phyloP scores from a whole-genome alignment of 1,140 invertebrate species.

The Drosophila athabasca region DNA sequence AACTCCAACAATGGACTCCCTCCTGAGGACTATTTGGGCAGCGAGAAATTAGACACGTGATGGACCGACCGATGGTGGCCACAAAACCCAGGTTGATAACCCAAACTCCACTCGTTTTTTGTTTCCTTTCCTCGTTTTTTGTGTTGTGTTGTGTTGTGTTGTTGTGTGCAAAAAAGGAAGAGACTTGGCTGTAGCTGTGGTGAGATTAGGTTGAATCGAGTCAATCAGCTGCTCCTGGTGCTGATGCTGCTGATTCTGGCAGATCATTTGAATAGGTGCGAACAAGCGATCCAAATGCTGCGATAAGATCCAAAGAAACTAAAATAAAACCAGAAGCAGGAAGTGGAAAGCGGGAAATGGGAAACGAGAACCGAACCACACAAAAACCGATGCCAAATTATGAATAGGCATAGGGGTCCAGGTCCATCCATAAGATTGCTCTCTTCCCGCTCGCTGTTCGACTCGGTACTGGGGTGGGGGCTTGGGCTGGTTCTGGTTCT shows the following conservation, averaged over 20 bases:
- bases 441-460: slow-evolving; percentile 2
- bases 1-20: slow-evolving; percentile 54
- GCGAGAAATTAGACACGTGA: slow-evolving; percentile 79
- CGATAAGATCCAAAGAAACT: slow-evolving; percentile 41
- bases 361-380: slow-evolving; percentile 19
- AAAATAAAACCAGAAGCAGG: background rate
- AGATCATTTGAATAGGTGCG: slow-evolving; percentile 76
- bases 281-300: slow-evolving; percentile 61
- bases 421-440: slow-evolving; percentile 16
- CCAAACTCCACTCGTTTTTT: slow-evolving; percentile 26
- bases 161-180: slow-evolving; percentile 40
- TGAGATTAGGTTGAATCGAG: slow-evolving; percentile 44
- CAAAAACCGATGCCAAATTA: slow-evolving; percentile 53
- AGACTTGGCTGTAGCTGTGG: slow-evolving; percentile 28
- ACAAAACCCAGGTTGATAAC: slow-evolving; percentile 68
- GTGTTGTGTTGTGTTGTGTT: background rate
- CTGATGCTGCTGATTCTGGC: slow-evolving; percentile 23
- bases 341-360: slow-evolving; percentile 32
- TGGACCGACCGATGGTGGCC: slow-evolving; percentile 57
- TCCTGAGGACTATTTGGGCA: slow-evolving; percentile 70
- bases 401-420: slow-evolving; percentile 62
- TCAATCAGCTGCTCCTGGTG: slow-evolving; percentile 63
- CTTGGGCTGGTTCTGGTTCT: no score
- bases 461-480: slow-evolving; percentile 17
- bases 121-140: slow-evolving; percentile 38